phyloP scores from a whole-genome alignment of 2,888 invertebrate species.

The Phyllotreta striolata region DNA sequence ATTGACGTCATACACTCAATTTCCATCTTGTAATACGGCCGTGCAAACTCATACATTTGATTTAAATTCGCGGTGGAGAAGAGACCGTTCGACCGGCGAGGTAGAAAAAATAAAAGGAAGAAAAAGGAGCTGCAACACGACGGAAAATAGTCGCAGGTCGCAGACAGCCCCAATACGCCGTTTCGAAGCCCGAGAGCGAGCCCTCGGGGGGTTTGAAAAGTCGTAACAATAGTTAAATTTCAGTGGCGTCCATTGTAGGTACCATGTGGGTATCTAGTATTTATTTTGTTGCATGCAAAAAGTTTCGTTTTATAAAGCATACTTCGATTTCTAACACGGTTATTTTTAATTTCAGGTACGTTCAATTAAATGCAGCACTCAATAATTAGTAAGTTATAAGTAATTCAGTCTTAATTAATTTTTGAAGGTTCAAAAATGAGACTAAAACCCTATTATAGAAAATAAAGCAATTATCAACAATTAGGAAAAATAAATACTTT shows the following conservation, averaged over 20 bases:
- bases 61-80: conserved; percentile 22
- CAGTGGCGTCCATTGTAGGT: conserved; percentile 6
- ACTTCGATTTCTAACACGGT: no score
- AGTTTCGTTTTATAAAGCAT: no score
- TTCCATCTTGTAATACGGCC: conserved; percentile 26
- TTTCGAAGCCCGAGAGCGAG: conserved; percentile 25
- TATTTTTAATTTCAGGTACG: no score
- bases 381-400: no score
- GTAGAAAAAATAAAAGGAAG: conserved; percentile 9
- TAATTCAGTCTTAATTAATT: no score
- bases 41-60: conserved; percentile 27
- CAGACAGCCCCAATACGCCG: conserved; percentile 31
- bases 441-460: no score
- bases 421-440: no score
- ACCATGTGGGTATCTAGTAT: no score
- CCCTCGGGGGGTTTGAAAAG: conserved; percentile 21
- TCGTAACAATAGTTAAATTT: conserved; percentile 22
- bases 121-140: conserved; percentile 14
- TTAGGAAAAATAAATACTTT: no score
- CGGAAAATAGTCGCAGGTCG: conserved; percentile 25
- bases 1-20: conserved; percentile 26
- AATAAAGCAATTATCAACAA: no score
- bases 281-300: no score
- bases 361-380: no score
- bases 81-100: conserved; percentile 6